Evolutionary conservation across 2,113 vertebrate genomes (phyloP).

Genomic region (Mirounga angustirostris): DNA sequence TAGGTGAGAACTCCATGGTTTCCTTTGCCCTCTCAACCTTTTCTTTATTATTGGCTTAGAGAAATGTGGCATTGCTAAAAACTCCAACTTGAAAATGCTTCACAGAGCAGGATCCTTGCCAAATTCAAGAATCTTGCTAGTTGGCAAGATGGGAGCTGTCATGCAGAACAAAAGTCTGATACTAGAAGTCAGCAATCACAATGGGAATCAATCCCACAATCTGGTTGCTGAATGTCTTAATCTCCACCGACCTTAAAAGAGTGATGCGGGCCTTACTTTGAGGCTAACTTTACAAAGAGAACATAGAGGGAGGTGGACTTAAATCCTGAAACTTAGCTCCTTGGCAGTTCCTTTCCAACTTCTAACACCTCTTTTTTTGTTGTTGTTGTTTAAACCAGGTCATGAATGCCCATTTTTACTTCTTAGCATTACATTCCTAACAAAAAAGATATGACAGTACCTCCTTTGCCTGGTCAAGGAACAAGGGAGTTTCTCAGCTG

Average conservation of each 20-base stretch:
- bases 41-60: constrained; percentile 49
- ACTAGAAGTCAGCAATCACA: constrained; percentile 63
- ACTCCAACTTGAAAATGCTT: constrained; percentile 66
- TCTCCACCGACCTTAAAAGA: constrained; percentile 38
- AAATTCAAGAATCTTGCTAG: constrained; percentile 71
- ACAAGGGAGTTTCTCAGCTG: constrained; percentile 9
- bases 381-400: not conserved
- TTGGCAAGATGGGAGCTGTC: constrained; percentile 55
- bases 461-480: not conserved
- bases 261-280: constrained; percentile 7
- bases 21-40: not conserved
- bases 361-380: not conserved
- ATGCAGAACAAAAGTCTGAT: constrained; percentile 62
- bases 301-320: constrained; percentile 23
- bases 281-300: constrained; percentile 66
- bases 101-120: constrained; percentile 68
- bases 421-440: constrained; percentile 19
- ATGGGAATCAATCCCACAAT: constrained; percentile 56
- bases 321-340: constrained; percentile 44
- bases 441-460: not conserved
- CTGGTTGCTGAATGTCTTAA: constrained; percentile 60
- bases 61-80: constrained; percentile 67
- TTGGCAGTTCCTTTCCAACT: constrained; percentile 18
- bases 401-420: constrained; percentile 42
- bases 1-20: constrained; percentile 19